Evolutionary conservation across 35 echinoderm and acorn worm genomes (phyloP).

Genomic region (Apostichopus japonicus): DNA sequence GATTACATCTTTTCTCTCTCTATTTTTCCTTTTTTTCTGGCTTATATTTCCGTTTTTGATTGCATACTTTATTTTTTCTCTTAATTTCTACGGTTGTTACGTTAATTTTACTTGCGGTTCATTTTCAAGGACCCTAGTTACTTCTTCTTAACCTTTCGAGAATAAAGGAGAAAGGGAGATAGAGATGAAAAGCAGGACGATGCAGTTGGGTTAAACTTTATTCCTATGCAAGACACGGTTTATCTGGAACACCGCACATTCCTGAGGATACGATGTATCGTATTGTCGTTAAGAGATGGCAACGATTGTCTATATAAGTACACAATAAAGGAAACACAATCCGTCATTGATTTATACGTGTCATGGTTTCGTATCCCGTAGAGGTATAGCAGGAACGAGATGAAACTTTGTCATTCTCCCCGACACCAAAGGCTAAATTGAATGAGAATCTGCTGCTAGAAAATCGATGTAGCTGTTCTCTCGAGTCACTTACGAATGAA

Average conservation of each 20-base stretch:
- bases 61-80: background rate
- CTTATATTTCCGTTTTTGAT: background rate
- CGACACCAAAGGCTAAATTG: constrained; percentile 7
- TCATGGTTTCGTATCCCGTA: constrained; percentile 11
- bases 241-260: background rate
- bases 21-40: background rate
- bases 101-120: background rate
- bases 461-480: background rate
- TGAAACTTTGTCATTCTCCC: background rate
- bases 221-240: background rate
- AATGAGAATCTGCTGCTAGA: constrained; percentile 2
- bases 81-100: background rate
- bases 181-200: background rate
- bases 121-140: background rate
- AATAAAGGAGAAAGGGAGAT: background rate
- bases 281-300: background rate
- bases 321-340: constrained; percentile 4
- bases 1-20: background rate
- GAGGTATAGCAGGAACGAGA: background rate
- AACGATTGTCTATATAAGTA: background rate
- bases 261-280: background rate
- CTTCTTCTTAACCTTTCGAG: background rate
- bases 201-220: background rate
- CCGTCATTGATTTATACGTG: constrained; percentile 39
- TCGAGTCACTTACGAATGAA: constrained; percentile 39